Percentiles rank a stretch among this genome's conserved stretches.
phyloP scores from a whole-genome alignment of 2,797 vertebrate species.

The Austrolebias charrua region DNA sequence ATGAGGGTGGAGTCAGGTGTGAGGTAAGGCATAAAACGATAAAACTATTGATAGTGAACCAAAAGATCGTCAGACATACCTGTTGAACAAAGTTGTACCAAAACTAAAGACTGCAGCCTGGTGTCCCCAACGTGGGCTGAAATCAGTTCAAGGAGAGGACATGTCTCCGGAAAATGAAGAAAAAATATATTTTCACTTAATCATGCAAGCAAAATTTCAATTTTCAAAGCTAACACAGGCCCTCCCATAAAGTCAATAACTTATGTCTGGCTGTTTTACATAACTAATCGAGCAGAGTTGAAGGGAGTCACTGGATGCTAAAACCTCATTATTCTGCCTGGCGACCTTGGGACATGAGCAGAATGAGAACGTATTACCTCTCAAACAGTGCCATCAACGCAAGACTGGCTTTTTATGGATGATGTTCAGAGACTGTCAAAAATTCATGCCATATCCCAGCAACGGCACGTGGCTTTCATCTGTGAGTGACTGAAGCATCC shows the following conservation, averaged over 20 bases:
- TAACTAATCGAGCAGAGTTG: conserved; percentile 67
- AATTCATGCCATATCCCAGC: conserved; percentile 16
- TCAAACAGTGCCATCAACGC: conserved; percentile 39
- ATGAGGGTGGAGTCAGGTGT: too few relatives aligned
- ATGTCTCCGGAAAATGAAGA: conserved; percentile 4
- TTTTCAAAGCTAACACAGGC: conserved; percentile 59
- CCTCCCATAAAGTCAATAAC: conserved; percentile 61
- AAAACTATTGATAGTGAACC: not conserved
- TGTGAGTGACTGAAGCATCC: conserved; percentile 2
- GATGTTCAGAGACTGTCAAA: conserved; percentile 43
- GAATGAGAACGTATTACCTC: conserved; percentile 66
- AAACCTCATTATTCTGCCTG: conserved; percentile 73
- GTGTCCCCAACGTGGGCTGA: not conserved
- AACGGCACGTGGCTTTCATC: conserved; percentile 32
- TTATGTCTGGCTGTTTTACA: conserved; percentile 61
- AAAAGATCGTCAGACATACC: not conserved
- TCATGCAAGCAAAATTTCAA: conserved; percentile 42
- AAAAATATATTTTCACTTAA: conserved; percentile 11
- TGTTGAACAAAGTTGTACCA: conserved; percentile 1
- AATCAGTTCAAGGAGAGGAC: conserved; percentile 1
- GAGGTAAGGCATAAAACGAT: not conserved
- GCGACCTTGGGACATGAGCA: conserved; percentile 71
- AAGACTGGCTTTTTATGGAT: conserved; percentile 36
- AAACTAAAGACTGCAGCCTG: not conserved
- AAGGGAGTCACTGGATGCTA: conserved; percentile 60